phyloP scores from a whole-genome alignment of 2,113 vertebrate genomes.

The Pelmatolapia mariae region DNA sequence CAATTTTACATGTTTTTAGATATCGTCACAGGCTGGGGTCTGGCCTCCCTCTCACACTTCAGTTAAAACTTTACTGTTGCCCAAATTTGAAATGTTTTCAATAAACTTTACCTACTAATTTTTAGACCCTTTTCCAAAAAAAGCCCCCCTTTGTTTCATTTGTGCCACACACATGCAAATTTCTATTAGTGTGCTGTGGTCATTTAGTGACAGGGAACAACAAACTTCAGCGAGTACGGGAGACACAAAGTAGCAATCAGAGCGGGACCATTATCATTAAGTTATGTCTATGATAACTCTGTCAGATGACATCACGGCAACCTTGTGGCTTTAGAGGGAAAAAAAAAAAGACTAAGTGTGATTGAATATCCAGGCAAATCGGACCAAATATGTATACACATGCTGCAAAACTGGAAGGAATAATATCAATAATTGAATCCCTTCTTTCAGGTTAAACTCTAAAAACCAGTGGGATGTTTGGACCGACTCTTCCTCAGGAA shows the following conservation, averaged over 20 bases:
- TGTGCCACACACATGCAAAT: background rate
- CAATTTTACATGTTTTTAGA: background rate
- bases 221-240: background rate
- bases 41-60: background rate
- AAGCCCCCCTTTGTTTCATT: background rate
- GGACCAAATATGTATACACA: background rate
- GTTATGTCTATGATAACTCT: background rate
- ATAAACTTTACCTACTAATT: background rate
- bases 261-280: rapidly evolving
- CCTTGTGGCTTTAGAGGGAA: background rate
- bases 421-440: background rate
- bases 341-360: background rate
- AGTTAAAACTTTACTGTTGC: background rate
- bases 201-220: background rate
- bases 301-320: background rate
- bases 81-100: background rate
- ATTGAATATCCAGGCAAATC: background rate
- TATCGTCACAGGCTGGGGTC: background rate
- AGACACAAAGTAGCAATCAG: background rate
- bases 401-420: background rate
- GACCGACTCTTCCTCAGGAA: background rate
- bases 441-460: background rate
- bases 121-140: background rate
- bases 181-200: background rate
- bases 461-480: background rate